Base-by-base conservation (phyloP, 92 coral and sea anemone genomes). In the Palythoa grandis region DNA sequence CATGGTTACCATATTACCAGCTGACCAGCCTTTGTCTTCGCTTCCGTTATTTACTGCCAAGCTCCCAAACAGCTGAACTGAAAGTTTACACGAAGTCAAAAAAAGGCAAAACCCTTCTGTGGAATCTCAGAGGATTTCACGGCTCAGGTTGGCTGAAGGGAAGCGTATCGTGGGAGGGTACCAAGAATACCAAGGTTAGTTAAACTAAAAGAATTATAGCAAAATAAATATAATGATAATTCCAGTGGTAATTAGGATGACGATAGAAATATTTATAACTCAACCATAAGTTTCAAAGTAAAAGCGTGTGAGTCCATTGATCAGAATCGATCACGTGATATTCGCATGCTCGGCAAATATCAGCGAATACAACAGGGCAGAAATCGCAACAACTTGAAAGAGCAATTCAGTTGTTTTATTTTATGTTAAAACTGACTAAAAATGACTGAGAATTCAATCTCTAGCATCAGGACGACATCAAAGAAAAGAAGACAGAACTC, bases 91-190 rank as follows among this genome's bases (percentile, higher is more conserved):
- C 57, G 37, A 68, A 72, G 23, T 69, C 88, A 6, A 25, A 10
- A 13, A 66, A 48, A 13, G 39, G 11, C 9, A 72, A 53, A 35
- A 40, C 29, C 23, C 54, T 84, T 60, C 37, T 93, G 9, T 93
- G 90, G 89, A 86, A 75, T 66, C 68, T 93, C 16, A 74, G 78
- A 53, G 96, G 96, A 58, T 91, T 86, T 66, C 96, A 93, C 74
- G 96, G 96, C 12, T 35, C 58, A 43, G 70, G 37, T 17, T 93
- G 96, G 96, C 65, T 53, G 24, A 57, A 80, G 23, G 96, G 89
- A 52, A 87, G 79, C 20, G 89, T 91, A 11, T 79, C 94, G 4
- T 91, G 92, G 92, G 70, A 12, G 38, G 86, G 85, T 15, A 52
- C 50, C 19, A 53, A 65, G 66, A 35, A 61, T 4, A 74, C 85